Base-by-base conservation (phyloP, 1,140 invertebrate genomes). In the Ooceraea biroi region DNA sequence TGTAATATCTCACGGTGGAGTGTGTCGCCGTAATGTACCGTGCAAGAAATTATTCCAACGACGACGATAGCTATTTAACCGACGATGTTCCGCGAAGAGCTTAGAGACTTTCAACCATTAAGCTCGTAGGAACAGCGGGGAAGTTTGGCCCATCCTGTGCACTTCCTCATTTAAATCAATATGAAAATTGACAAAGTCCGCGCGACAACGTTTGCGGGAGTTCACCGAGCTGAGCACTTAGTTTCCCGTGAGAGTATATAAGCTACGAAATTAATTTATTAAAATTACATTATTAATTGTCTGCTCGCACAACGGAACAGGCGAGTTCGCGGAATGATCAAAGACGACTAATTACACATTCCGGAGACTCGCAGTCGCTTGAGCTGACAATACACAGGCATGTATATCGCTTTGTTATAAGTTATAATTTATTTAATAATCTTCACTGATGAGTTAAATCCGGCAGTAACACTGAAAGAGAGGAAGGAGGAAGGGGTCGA, bases 131-230 rank as follows among this genome's bases (percentile, higher is more conserved):
- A 52, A 36, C 30, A 48, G 41, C 57, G 27, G 57, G 7, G 22
- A 69, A 78, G 63, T 78, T 78, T 14, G 50, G 61, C 30, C 27
- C 50, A 60, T 63, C 74, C 30, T 69, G 63, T 57, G 36, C 36
- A 27, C 63, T 78, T 78, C 17, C 48, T 57, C 50, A 78, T 78
- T 78, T 78, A 78, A 78, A 78, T 78, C 76, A 78, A 78, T 78
- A 78, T 78, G 76, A 78, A 78, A 78, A 78, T 78, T 78, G 76
- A 78, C 76, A 78, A 78, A 78, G 63, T 78, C 76, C 76, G 61
- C 27, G 76, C 63, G 76, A 78, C 73, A 77, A 52, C 17, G 30
- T 44, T 78, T 63, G 63, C 50, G 65, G 44, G 11, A 76, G 25
- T 76, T 63, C 1, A 4, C 22, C 44, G 41, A 7, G 7, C 48